phyloP scores from a whole-genome alignment of 2,113 vertebrate species.

The Atherinomorus stipes region DNA sequence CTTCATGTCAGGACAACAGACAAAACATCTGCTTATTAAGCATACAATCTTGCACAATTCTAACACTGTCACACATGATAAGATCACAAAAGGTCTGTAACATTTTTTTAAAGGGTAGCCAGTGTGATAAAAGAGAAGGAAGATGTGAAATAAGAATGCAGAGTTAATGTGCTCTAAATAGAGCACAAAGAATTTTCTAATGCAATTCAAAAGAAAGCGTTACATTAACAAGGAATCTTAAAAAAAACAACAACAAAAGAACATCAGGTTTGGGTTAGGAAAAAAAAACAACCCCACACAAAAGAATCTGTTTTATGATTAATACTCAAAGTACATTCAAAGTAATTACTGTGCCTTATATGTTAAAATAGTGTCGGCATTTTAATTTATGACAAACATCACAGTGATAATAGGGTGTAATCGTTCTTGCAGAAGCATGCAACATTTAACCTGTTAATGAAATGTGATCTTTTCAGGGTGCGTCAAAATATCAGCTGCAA shows the following conservation, averaged over 20 bases:
- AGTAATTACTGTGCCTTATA: constrained; percentile 29
- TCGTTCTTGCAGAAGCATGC: constrained; percentile 54
- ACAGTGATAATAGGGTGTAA: constrained; percentile 39
- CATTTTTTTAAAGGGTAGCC: constrained; percentile 40
- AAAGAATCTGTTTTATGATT: constrained; percentile 11
- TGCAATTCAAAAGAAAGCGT: constrained; percentile 1
- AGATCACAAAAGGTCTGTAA: constrained; percentile 78
- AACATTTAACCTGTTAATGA: constrained; percentile 67
- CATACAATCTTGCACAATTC: constrained; percentile 63
- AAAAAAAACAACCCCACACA: constrained; percentile 14
- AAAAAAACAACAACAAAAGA: neutral
- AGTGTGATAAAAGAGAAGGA: constrained; percentile 47
- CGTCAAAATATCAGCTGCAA: constrained; percentile 64
- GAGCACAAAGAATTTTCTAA: neutral
- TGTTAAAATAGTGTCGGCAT: constrained; percentile 33
- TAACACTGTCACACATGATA: constrained; percentile 77
- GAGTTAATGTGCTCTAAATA: constrained; percentile 17
- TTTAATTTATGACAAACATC: constrained; percentile 49
- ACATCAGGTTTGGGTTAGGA: constrained; percentile 1
- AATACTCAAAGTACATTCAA: constrained; percentile 3
- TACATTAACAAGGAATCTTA: constrained; percentile 4
- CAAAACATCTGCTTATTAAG: constrained; percentile 60
- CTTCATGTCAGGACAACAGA: constrained; percentile 69
- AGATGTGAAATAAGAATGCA: constrained; percentile 47
- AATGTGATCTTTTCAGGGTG: constrained; percentile 84